Base-by-base conservation (phyloP, 2,888 invertebrate species). In the Danaus chrysippus region DNA sequence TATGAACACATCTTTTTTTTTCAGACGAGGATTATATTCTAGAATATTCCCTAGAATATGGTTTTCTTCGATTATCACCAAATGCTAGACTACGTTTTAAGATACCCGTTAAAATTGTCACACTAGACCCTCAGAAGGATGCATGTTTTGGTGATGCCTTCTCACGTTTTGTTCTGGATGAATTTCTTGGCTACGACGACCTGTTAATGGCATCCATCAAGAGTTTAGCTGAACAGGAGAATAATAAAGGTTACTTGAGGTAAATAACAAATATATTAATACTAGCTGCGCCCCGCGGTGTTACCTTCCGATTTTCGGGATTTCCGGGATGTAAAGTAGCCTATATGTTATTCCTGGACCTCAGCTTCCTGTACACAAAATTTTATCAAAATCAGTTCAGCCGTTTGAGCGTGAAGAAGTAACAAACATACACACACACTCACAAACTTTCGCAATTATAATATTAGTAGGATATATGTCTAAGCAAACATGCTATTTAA, bases 11-110 rank as follows among this genome's bases (percentile, higher is more conserved):
- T 34, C 2, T 0, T 34, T 55, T 58, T 12, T 54, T 81, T 85
- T 87, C 93, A 81, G 97, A 97, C 74, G 98, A 98, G 76, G 96
- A 97, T 78, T 99, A 99, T 82, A 98, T 99, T 56, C 96, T 99
- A 1, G 99, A 99, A 84, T 99, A 99, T 91, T 97, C 99, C 0
- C 88, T 99, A 70, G 98, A 99, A 83, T 99, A 99, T 83, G 99
- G 99, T 0, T 97, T 99, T 81, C 91, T 99, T 42, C 93, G 99
- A 0, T 90, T 99, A 6, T 97, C 97, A 3, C 95, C 97, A 0
- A 94, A 94, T 58, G 96, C 98, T 0, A 93, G 99, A 9, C 94
- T 96, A 62, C 93, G 95, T 49, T 92, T 99, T 41, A 96, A 97
- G 80, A 98, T 99, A 71, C 97, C 98, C 0, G 98, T 99, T 1